phyloP scores from a whole-genome alignment of 2,888 invertebrate genomes.

The Entomobrya proxima region DNA sequence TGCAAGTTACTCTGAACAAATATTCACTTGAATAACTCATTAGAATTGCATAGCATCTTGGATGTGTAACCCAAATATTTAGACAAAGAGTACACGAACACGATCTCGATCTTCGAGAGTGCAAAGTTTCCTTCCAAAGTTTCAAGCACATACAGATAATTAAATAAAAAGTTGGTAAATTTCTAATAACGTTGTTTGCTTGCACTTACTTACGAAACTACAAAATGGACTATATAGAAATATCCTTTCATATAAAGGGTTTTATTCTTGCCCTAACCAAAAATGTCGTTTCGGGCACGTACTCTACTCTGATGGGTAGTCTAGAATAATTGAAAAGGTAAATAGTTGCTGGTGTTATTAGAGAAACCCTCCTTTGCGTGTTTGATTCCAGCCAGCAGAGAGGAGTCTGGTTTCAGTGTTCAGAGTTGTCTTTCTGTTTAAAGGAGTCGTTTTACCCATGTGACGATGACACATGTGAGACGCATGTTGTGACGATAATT shows the following conservation, averaged over 20 bases:
- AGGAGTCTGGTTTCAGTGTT: background rate
- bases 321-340: conserved; percentile 9
- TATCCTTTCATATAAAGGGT: no score
- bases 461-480: background rate
- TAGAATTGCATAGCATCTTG: no score
- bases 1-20: no score
- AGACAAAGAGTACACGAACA: no score
- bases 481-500: conserved; percentile 1
- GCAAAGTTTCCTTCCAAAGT: background rate
- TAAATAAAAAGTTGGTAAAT: background rate
- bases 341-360: background rate
- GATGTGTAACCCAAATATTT: no score
- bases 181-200: background rate
- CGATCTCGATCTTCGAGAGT: no score
- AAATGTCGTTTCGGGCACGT: background rate
- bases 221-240: no score
- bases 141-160: background rate
- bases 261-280: no score
- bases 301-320: background rate
- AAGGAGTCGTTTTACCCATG: background rate
- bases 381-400: no score
- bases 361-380: background rate
- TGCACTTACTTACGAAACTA: no score
- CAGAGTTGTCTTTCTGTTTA: background rate
- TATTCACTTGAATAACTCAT: no score